A percentile compares a stretch with the other conserved stretches of the same genome.
Evolutionary conservation across 1,140 invertebrate species (phyloP).

Genomic region (Battus philenor): DNA sequence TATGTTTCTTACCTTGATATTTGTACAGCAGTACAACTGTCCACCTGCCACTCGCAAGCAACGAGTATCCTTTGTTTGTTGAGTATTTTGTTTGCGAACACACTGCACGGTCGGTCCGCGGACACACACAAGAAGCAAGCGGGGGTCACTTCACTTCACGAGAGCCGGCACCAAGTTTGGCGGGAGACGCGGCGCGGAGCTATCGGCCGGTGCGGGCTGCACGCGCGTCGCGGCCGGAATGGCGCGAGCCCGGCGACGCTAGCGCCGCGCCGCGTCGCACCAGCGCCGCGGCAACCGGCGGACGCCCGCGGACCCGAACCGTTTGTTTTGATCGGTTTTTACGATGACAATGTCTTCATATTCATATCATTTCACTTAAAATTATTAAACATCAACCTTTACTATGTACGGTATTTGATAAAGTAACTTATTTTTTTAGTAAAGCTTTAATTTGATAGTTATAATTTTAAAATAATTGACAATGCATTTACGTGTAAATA

Average conservation of each 20-base stretch:
- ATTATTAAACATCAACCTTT: too few relatives aligned
- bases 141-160: conserved; percentile 37
- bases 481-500: too few relatives aligned
- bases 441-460: too few relatives aligned
- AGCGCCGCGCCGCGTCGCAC: conserved; percentile 36
- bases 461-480: too few relatives aligned
- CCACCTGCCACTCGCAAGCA: conserved; percentile 58
- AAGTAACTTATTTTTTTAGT: too few relatives aligned
- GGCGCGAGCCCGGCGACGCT: conserved; percentile 39
- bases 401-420: too few relatives aligned
- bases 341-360: too few relatives aligned
- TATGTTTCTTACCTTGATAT: conserved; percentile 35
- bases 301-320: neutral
- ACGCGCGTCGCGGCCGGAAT: conserved; percentile 66
- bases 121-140: conserved; percentile 7
- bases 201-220: conserved; percentile 32
- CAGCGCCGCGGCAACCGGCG: neutral
- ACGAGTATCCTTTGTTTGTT: conserved; percentile 57
- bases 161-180: conserved; percentile 38
- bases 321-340: conserved; percentile 2
- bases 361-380: too few relatives aligned
- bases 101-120: conserved; percentile 38
- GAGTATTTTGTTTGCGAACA: conserved; percentile 52
- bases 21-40: conserved; percentile 29
- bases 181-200: conserved; percentile 37